A percentile compares a stretch with the other conserved stretches of the same genome.
Conservation (phyloP, 2,888 invertebrate species). For the Agrotis exclamationis region DNA sequence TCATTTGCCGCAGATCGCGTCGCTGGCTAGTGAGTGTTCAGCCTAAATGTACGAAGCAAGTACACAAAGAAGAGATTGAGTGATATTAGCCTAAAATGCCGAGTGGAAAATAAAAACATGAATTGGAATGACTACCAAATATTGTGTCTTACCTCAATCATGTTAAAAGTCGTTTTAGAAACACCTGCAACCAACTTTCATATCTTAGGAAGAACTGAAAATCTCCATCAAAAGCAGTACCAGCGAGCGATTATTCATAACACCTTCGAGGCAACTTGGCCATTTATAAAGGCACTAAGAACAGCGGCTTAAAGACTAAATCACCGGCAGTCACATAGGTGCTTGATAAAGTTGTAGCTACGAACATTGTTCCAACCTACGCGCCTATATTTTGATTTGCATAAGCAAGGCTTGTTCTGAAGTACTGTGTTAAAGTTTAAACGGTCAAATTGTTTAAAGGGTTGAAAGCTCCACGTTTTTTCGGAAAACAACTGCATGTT, state of each 20-base stretch:
- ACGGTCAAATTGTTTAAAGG: conserved; percentile 1
- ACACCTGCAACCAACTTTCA: too few species aligned
- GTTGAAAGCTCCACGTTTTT: background rate
- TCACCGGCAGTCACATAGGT: conserved; percentile 52
- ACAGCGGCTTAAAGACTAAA: conserved; percentile 53
- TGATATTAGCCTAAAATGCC: too few species aligned
- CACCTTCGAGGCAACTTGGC: conserved; percentile 32
- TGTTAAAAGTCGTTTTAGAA: too few species aligned
- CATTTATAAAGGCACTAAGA: conserved; percentile 56
- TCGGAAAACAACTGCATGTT: too few species aligned
- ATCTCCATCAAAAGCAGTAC: conserved; percentile 10
- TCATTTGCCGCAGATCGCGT: too few species aligned
- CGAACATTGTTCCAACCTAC: conserved; percentile 58
- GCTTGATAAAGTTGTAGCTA: conserved; percentile 63
- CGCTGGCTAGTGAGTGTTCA: too few species aligned
- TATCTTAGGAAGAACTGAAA: conserved; percentile 1
- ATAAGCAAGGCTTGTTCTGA: conserved; percentile 40
- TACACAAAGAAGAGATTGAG: too few species aligned
- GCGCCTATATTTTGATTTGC: conserved; percentile 56
- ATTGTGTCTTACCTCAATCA: too few species aligned
- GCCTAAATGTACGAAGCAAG: too few species aligned
- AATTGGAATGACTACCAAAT: too few species aligned
- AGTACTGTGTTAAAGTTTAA: conserved; percentile 30
- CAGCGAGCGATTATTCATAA: conserved; percentile 55
- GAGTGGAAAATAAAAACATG: too few species aligned